phyloP scores from a whole-genome alignment of 1,140 invertebrate genomes.

The Gonatopus flavifemur region DNA sequence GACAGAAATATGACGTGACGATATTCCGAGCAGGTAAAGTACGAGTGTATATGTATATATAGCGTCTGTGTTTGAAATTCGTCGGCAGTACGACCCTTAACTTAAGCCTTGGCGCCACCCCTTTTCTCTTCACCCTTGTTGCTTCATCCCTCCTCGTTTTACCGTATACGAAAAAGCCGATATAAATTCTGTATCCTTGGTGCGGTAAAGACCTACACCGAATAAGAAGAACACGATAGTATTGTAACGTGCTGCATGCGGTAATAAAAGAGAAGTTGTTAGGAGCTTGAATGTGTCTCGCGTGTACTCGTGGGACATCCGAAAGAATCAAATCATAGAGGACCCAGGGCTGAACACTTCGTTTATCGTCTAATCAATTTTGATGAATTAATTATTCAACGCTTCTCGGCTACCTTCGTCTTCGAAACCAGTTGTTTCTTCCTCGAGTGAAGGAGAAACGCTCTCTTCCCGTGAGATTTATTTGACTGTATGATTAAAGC shows the following conservation, averaged over 20 bases:
- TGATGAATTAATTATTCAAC: too few species aligned
- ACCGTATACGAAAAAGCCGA: neutral
- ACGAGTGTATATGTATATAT: too few species aligned
- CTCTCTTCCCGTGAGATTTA: too few species aligned
- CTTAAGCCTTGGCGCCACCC: conserved; percentile 7
- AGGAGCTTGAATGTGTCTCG: too few species aligned
- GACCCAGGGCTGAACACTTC: too few species aligned
- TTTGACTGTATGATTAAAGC: neutral
- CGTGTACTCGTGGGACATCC: too few species aligned
- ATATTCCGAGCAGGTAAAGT: conserved; percentile 42
- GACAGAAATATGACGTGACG: conserved; percentile 40
- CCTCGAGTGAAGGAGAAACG: neutral
- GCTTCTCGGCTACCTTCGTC: neutral
- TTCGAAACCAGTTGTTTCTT: neutral
- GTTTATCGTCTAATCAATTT: too few species aligned
- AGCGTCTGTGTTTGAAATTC: conserved; percentile 35
- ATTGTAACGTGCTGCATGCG: too few species aligned
- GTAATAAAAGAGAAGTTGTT: too few species aligned
- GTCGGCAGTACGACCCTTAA: conserved; percentile 27
- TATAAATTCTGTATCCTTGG: neutral
- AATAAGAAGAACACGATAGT: too few species aligned
- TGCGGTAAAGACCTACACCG: neutral
- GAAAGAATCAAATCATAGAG: too few species aligned
- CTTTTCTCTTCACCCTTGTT: neutral
- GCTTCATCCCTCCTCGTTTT: neutral